phyloP scores from a whole-genome alignment of 2,113 vertebrate genomes.

The Tapirus terrestris region DNA sequence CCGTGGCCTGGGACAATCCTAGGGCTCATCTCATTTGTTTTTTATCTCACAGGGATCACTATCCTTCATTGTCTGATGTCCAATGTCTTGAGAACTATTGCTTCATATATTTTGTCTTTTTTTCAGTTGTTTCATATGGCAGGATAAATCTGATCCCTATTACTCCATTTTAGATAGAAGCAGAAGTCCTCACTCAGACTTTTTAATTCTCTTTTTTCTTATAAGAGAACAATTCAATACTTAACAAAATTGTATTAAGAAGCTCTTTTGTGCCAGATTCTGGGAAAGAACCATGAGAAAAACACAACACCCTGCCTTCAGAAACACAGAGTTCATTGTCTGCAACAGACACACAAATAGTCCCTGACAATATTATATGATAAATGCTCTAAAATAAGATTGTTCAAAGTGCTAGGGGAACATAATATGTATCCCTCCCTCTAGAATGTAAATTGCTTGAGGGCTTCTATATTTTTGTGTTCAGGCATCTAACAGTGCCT shows the following conservation, averaged over 20 bases:
- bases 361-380: neutral
- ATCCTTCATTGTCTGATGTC: neutral
- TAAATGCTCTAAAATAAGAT: neutral
- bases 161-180: neutral
- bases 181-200: neutral
- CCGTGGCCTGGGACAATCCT: no score
- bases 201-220: neutral
- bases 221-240: neutral
- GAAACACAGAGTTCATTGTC: neutral
- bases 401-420: rapidly evolving
- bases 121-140: neutral
- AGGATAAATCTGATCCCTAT: neutral
- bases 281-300: neutral
- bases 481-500: neutral
- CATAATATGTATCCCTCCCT: neutral
- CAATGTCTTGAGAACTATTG: neutral
- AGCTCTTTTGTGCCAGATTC: neutral
- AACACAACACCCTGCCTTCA: neutral
- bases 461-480: neutral
- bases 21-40: neutral
- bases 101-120: neutral
- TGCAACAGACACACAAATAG: neutral
- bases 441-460: neutral
- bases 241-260: neutral
- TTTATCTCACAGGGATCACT: neutral